These are phyloP conservation scores for Python bivittatus DNA, from an alignment of 2,113 vertebrate genomes.

Conservation along the genomic window DNA sequence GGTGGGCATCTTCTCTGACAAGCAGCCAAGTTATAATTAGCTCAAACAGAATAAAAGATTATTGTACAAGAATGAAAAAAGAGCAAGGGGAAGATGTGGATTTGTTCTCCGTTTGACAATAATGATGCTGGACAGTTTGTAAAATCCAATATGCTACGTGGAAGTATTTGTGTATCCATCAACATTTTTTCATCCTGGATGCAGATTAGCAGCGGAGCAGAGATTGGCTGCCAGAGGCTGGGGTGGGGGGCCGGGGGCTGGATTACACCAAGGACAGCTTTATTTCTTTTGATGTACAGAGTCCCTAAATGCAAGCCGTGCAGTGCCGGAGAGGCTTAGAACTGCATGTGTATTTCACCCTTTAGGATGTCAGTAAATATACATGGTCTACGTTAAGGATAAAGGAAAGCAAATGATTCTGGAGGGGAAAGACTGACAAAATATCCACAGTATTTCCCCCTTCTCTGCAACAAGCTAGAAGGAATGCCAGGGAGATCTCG, in stretches of 20 bases:
- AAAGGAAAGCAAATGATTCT: conserved; percentile 54
- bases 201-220: conserved; percentile 46
- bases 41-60: conserved; percentile 34
- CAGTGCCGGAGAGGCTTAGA: conserved; percentile 24
- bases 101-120: conserved; percentile 52
- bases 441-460: conserved; percentile 39
- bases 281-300: conserved; percentile 27
- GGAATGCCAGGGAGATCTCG: conserved; percentile 43
- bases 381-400: conserved; percentile 42
- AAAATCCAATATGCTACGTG: conserved; percentile 36
- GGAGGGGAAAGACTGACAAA: conserved; percentile 44
- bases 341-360: not conserved
- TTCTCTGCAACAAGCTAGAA: conserved; percentile 51
- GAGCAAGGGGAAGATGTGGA: conserved; percentile 4
- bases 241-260: conserved; percentile 45
- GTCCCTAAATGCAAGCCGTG: conserved; percentile 35
- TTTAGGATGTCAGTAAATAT: no score
- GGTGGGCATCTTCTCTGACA: conserved; percentile 50
- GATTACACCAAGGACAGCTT: conserved; percentile 54
- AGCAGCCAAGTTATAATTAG: conserved; percentile 49
- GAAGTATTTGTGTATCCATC: conserved; percentile 44
- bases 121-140: conserved; percentile 46
- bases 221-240: conserved; percentile 43
- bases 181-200: conserved; percentile 47
- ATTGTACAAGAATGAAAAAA: conserved; percentile 18